A percentile compares a stretch with the other conserved stretches of the same genome.
Conservation (phyloP, 2,888 invertebrate genomes). For the Drosophila seclusa region DNA sequence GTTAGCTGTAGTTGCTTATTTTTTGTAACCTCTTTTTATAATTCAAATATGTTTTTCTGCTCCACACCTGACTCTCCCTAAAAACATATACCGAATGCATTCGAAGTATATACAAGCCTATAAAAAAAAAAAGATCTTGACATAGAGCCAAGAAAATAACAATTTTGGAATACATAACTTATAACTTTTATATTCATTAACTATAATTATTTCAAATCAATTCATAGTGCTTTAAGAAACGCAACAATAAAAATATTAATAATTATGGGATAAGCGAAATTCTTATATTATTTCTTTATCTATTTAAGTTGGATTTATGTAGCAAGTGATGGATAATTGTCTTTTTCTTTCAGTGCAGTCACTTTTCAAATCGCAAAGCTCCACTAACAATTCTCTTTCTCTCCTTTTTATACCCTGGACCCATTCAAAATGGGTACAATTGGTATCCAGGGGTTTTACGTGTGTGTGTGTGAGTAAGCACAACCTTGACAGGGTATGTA, state of each 20-base stretch:
- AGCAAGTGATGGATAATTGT: not conserved
- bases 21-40: not conserved
- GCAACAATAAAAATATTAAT: not conserved
- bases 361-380: conserved; percentile 40
- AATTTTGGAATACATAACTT: not conserved
- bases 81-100: not conserved
- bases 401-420: not conserved
- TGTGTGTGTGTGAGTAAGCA: not conserved
- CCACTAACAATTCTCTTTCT: conserved; percentile 40
- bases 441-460: not conserved
- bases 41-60: not conserved
- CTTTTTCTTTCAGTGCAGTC: conserved; percentile 35
- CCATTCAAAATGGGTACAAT: not conserved
- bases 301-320: not conserved
- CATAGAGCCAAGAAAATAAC: not conserved
- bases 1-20: not conserved
- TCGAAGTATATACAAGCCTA: not conserved
- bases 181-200: not conserved
- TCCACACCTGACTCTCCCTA: too few species aligned
- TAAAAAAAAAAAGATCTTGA: not conserved
- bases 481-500: not conserved
- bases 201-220: not conserved
- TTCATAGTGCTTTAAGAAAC: not conserved
- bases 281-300: rapidly evolving
- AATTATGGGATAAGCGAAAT: not conserved